Evolutionary conservation across 2,888 invertebrate genomes (phyloP), one percentile per base, ranked within the genome.

Genomic region (Aphodius granarius): DNA sequence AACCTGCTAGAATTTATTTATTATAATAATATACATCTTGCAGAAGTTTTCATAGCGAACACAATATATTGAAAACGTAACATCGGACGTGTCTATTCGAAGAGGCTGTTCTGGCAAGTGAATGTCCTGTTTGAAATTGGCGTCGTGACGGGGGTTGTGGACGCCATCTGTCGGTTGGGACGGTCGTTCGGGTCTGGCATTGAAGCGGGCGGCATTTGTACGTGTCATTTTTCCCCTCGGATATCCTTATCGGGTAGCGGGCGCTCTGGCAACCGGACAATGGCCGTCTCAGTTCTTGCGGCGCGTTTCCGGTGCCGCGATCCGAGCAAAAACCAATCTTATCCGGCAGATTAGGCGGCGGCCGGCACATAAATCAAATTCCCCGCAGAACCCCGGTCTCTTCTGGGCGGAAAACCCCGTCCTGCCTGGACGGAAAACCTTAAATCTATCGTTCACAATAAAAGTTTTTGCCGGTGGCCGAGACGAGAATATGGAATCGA

Each of bases 321-420:
- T 73, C 76, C 71, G 70, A 71, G 74, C 80, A 80, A 80, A 80
- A 80, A 80, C 79, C 79, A 80, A 80, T 80, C 80, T 80, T 78
- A 78, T 79, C 79, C 77, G 72, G 77, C 76, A 79, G 79, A 80
- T 80, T 80, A 80, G 79, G 80, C 78, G 75, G 77, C 74, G 79
- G 72, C 77, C 79, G 78, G 74, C 75, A 77, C 79, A 79, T 79
- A 79, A 79, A 79, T 79, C 79, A 79, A 74, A 73, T 71, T 66
- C 75, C 73, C 63, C n/a, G 70, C 76, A 70, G 63, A 62, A 63
- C 18, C 43, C 43, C 43, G n/a, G n/a, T n/a, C n/a, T n/a, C n/a
- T n/a, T 13, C 68, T 20, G 68, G 6, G 68, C 21, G 68, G 19
- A 19, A 65, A 65, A 65, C 65, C 21, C 5, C 68, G 18, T 21